Base-by-base conservation (phyloP, 2,113 vertebrate species). In the Pangasianodon hypophthalmus region DNA sequence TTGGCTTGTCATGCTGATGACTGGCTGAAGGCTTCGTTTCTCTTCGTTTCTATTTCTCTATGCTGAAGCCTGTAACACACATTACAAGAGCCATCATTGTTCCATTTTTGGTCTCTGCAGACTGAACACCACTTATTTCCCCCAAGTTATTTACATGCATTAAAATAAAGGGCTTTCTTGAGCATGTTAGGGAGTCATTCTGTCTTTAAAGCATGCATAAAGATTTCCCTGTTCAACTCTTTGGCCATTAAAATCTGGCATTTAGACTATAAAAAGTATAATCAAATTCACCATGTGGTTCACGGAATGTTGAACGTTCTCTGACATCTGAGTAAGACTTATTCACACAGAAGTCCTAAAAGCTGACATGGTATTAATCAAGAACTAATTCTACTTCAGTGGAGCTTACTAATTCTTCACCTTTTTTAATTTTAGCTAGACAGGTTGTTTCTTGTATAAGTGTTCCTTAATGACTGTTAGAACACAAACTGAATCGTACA, bases 101-200 rank as follows among this genome's bases (percentile, higher is more conserved):
- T 85, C 79, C 87, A 3, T 56, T 87, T 90, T 80, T 88, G 87
- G 75, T 41, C 37, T 52, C 26, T 6, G 29, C 64, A 64, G 58
- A 71, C 75, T 80, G 64, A n/a, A 0, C 24, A 29, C 71, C 32
- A 62, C 81, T 89, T 79, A 54, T 62, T 24, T 56, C 44, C 85
- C 48, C 71, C 11, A 88, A 67, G 79, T 87, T 37, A 92, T 91
- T 92, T 90, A 62, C 90, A 92, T 92, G 19, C 26, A 87, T 87
- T 79, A 58, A 80, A 91, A 90, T 88, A 79, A 89, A 71, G 50
- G 58, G 5, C 86, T 71, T 89, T 92, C 69, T 90, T 90, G 58
- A 69, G 52, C 64, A 85, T 87, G 56, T 41, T 67, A 11, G n/a
- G 13, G 37, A 62, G 82, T 89, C 62, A 52, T 77, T 75, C 37